Conservation (phyloP, 2,888 invertebrate genomes). For the Eupsilia transversa region DNA sequence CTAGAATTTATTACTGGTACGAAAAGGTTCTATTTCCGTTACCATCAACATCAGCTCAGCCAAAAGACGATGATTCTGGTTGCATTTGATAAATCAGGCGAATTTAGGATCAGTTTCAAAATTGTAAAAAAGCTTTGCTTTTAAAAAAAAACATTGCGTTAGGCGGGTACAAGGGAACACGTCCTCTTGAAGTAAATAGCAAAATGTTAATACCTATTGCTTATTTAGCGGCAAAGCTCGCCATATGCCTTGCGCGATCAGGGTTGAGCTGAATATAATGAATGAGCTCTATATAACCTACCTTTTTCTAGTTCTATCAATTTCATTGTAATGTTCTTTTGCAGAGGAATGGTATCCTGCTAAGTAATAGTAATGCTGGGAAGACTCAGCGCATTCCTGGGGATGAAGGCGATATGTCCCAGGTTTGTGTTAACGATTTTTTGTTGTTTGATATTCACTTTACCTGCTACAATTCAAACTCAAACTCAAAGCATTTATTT, state of each 20-base stretch:
- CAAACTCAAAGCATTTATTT: too few species aligned
- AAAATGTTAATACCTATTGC: too few species aligned
- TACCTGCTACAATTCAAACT: too few species aligned
- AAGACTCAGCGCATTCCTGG: conserved; percentile 91
- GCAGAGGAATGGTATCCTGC: conserved; percentile 92
- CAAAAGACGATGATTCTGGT: not conserved
- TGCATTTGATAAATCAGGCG: not conserved
- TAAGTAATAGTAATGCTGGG: conserved; percentile 92
- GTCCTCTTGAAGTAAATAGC: too few species aligned
- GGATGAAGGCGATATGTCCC: conserved; percentile 91
- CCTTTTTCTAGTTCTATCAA: not conserved
- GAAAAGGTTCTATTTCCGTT: not conserved
- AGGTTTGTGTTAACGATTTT: too few species aligned
- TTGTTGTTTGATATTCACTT: too few species aligned
- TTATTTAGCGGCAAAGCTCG: too few species aligned
- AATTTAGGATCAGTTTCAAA: not conserved
- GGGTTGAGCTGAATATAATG: too few species aligned
- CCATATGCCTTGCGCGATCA: too few species aligned
- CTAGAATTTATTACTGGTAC: too few species aligned
- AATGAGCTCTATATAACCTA: too few species aligned
- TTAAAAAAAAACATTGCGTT: not conserved
- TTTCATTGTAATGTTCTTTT: conserved; percentile 29
- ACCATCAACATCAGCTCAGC: not conserved
- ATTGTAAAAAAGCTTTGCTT: not conserved
- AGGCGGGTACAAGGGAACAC: not conserved